Base-by-base conservation (phyloP, 2,797 vertebrate genomes). In the Chloroceryle inda region DNA sequence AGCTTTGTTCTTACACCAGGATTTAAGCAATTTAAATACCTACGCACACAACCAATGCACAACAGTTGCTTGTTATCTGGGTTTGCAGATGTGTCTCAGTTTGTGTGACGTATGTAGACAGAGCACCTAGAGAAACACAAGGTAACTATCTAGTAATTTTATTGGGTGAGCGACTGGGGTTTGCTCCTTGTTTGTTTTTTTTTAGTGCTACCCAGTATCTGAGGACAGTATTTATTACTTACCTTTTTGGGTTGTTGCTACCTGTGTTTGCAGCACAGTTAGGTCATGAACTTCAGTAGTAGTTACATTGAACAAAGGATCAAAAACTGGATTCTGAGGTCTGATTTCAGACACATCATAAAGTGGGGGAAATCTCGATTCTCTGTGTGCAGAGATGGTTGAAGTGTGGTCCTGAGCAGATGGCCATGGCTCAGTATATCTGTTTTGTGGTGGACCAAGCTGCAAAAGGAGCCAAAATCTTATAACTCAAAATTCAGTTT, bases 391-490 rank as follows among this genome's bases (percentile, higher is more conserved):
- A 85, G 58, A 27, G 74, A 40, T 18, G 73, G 40, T 29, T 21
- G 37, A 38, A 26, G 10, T 10, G 24, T 18, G 66, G 73, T 59
- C 66, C 89, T 66, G 42, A 24, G 84, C 76, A 24, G 66, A 27
- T 33, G 64, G 49, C 33, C 59, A 45, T 4, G 3, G n/a, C 44
- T 87, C 64, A 4, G 47, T 74, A 16, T 92, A 42, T 61, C 44
- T 33, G 23, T 38, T 53, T 58, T 8, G 26, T 0, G 38, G 35
- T 37, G 91, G 45, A 49, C 3, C 76, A 31, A 85, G 26, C 98
- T 98, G 92, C 22, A 92, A 84, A 93, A 93, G 61, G 38, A 94
- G 26, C 77, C 19, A 94, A 45, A 87, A 35, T 63, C 56, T 81
- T 81, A 4, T 67, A 85, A 29, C 33, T 78, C 53, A 76, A 90